Percentiles rank a stretch among this genome's conserved stretches.
phyloP scores from a whole-genome alignment of 2,888 invertebrate species.

The Drepanosiphum platanoidis region DNA sequence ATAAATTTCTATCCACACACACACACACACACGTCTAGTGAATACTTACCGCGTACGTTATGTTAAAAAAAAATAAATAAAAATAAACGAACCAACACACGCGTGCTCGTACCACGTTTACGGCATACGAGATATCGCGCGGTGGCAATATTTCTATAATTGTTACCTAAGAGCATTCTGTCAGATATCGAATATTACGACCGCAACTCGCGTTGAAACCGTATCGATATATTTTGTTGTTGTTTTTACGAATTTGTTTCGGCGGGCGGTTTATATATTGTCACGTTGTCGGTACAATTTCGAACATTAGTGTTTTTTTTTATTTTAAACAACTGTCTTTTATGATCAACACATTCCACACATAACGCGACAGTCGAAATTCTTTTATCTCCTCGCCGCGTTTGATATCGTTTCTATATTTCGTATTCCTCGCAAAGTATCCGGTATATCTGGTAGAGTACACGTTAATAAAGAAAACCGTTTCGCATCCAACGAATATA shows the following conservation, averaged over 20 bases:
- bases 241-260: too few relatives aligned
- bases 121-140: too few relatives aligned
- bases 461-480: background rate
- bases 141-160: background rate
- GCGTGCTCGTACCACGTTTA: too few relatives aligned
- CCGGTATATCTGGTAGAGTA: background rate
- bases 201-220: too few relatives aligned
- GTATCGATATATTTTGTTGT: too few relatives aligned
- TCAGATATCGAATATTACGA: constrained; percentile 11
- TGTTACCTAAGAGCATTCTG: background rate
- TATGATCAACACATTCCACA: too few relatives aligned
- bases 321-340: too few relatives aligned
- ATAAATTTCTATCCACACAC: background rate
- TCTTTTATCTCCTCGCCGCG: too few relatives aligned
- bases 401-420: background rate
- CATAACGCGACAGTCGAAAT: too few relatives aligned
- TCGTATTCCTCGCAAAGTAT: background rate
- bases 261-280: too few relatives aligned
- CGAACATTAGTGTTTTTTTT: background rate
- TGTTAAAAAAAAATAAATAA: background rate
- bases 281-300: background rate
- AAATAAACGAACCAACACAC: background rate
- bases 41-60: background rate
- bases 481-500: background rate
- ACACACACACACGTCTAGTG: background rate